Base-by-base conservation (phyloP, 2,888 invertebrate species). In the Platypus cylindrus region DNA sequence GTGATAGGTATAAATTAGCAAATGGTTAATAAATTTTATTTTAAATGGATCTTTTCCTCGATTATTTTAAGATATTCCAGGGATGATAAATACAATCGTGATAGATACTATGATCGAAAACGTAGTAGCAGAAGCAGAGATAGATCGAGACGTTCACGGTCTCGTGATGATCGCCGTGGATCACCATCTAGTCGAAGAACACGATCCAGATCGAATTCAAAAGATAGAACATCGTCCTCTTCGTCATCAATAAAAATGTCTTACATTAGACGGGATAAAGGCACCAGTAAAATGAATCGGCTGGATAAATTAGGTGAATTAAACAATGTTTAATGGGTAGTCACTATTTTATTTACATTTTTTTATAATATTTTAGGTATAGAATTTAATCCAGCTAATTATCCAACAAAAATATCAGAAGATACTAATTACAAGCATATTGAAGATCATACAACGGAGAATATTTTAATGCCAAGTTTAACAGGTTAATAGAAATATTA, bases 401-500 rank as follows among this genome's bases (percentile, higher is more conserved):
- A 40, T 31, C 38, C 43, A 3, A 30, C 33, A 9, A 25, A 44
- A 23, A 35, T 40, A 30, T 33, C 43, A 39, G 38, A 41, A 12
- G 41, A 23, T 9, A 37, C 37, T 82, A 1, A 68, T 73, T 20
- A 73, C 76, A 13, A 73, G 81, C 27, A 78, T 78, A 54, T 74
- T 82, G 20, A 8, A 7, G 12, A 17, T n/a, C 16, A 17, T 17
- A 11, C 23, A 2, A 40, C 45, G 5, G 45, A 53, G 31, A 45
- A 57, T 32, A 58, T 60, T 39, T 58, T 57, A 40, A 54, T 59
- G 52, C 60, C 62, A 1, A 61, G 62, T 2, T 58, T 61, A 16
- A 59, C 60, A 24, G 74, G 78, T 41, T 13, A 30, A 17, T n/a
- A n/a, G n/a, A n/a, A n/a, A n/a, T n/a, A n/a, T 20, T 20, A 20